These are phyloP conservation scores for Semnornis frantzii DNA, from an alignment of 2,113 vertebrate genomes.

Conservation along the genomic window DNA sequence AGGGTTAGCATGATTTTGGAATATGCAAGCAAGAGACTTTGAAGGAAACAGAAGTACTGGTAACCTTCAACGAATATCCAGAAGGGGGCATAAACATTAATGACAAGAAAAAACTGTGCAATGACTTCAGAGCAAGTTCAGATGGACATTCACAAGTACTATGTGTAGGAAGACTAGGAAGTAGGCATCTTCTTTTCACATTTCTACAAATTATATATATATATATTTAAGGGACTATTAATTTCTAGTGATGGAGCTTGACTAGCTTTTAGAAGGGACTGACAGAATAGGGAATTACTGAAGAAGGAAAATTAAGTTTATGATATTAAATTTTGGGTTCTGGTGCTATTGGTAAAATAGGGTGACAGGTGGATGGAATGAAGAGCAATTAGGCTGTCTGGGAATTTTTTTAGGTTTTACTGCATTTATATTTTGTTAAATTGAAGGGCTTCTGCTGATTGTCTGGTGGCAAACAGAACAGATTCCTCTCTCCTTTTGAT, in stretches of 20 bases:
- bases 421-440: neutral
- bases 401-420: neutral
- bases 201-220: neutral
- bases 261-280: neutral
- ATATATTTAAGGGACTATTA: too few relatives aligned
- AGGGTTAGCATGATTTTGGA: neutral
- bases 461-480: neutral
- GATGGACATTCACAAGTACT: neutral
- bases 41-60: neutral
- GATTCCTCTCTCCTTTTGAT: neutral
- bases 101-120: neutral
- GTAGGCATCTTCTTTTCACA: neutral
- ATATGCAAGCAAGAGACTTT: neutral
- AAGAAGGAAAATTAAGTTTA: neutral
- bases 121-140: neutral
- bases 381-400: neutral
- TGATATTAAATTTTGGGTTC: neutral
- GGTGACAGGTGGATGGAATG: neutral
- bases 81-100: neutral
- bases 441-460: neutral
- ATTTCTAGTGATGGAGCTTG: neutral
- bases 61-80: neutral
- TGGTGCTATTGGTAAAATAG: neutral
- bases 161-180: neutral
- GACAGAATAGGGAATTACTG: neutral